These are phyloP conservation scores for Melieria omissa DNA, from an alignment of 2,888 invertebrate species.

Conservation along the genomic window DNA sequence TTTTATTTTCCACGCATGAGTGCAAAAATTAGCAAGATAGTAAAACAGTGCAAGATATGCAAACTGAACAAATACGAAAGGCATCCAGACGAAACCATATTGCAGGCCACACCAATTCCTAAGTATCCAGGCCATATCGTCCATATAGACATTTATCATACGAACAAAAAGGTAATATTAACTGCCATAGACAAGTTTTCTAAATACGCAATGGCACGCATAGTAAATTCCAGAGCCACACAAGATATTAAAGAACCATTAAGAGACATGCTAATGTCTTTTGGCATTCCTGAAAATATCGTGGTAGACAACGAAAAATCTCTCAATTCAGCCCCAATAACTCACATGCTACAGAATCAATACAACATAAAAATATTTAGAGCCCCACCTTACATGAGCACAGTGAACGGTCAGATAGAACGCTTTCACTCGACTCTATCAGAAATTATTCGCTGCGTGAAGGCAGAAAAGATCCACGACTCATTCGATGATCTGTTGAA, in stretches of 20 bases:
- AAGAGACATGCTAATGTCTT: slow-evolving; percentile 27
- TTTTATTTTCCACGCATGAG: slow-evolving; percentile 31
- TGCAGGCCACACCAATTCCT: slow-evolving; percentile 26
- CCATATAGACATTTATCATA: slow-evolving; percentile 13
- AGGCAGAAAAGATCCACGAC: too few relatives aligned
- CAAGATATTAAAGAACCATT: slow-evolving; percentile 26
- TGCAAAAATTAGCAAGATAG: slow-evolving; percentile 16
- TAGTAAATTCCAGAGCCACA: slow-evolving; percentile 24
- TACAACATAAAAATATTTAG: too few relatives aligned
- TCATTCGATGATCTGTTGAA: too few relatives aligned
- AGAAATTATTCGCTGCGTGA: too few relatives aligned
- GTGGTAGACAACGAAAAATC: too few relatives aligned
- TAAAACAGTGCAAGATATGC: slow-evolving; percentile 26
- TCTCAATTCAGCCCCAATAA: too few relatives aligned
- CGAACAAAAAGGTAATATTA: slow-evolving; percentile 27
- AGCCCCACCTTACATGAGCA: too few relatives aligned
- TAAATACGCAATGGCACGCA: slow-evolving; percentile 20
- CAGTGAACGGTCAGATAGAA: too few relatives aligned
- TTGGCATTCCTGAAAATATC: slow-evolving; percentile 22
- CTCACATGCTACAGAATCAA: too few relatives aligned
- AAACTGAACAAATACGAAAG: slow-evolving; percentile 33
- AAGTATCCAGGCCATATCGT: slow-evolving; percentile 15
- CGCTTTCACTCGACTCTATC: too few relatives aligned
- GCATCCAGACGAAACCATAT: slow-evolving; percentile 11
- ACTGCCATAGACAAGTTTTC: slow-evolving; percentile 32